Conservation (phyloP, 2,888 invertebrate genomes). For the Tinea pellionella region DNA sequence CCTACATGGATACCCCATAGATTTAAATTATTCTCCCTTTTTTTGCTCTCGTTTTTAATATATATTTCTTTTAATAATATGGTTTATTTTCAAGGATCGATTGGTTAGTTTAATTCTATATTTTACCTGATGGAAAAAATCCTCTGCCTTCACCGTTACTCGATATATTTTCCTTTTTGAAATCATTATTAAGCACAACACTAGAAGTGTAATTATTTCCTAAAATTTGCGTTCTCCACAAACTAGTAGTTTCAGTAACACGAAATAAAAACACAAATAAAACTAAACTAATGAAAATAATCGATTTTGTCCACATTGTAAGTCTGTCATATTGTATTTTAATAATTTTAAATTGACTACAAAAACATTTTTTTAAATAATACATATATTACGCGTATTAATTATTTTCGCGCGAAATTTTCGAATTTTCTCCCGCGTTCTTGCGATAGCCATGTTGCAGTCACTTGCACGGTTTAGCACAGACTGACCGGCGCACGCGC, state of each 20-base stretch:
- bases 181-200: neutral
- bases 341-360: neutral
- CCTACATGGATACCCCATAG: too few relatives aligned
- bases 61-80: too few relatives aligned
- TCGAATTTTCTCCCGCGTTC: slow-evolving; percentile 37
- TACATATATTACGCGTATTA: neutral
- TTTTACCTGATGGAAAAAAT: slow-evolving; percentile 35
- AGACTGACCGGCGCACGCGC: slow-evolving; percentile 24
- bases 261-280: slow-evolving; percentile 18
- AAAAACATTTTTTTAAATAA: neutral
- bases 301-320: slow-evolving; percentile 41
- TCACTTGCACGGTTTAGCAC: neutral
- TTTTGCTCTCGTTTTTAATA: too few relatives aligned
- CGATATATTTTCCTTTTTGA: slow-evolving; percentile 18
- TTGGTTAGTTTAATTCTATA: too few relatives aligned
- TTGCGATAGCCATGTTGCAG: slow-evolving; percentile 32
- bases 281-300: slow-evolving; percentile 25
- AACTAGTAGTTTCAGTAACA: neutral
- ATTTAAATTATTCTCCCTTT: too few relatives aligned
- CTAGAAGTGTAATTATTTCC: neutral
- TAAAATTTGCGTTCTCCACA: neutral
- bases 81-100: too few relatives aligned
- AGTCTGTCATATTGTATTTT: slow-evolving; percentile 17
- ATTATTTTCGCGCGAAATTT: slow-evolving; percentile 15
- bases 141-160: slow-evolving; percentile 30